Base-by-base conservation (phyloP, 1,140 invertebrate genomes). In the Tetramorium parvispinum region DNA sequence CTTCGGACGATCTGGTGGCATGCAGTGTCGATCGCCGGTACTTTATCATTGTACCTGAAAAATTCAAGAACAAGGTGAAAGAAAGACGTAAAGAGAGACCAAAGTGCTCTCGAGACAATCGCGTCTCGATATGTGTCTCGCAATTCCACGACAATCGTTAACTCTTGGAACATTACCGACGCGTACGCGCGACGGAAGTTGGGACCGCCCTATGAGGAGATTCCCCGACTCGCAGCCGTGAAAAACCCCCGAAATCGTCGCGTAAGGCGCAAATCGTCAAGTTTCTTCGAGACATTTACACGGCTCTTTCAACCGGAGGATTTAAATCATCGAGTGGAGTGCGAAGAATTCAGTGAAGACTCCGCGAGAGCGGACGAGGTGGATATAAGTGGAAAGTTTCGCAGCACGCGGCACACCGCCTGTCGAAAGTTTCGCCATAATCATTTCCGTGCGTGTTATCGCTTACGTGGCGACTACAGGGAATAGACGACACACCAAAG, bases 351-450 rank as follows among this genome's bases (percentile, higher is more conserved):
- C 10, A 32, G n/a, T n/a, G 76, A 61, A 57, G 37, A 43, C 16
- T 37, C 40, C 24, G 59, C 24, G 24, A 13, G 43, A 46, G 55
- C 18, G 43, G 76, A 70, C 55, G 68, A 76, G 55, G 13, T 37
- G 59, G 76, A 75, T 75, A 68, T 73, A 79, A 49, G 37, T 53
- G 59, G n/a, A 87, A 87, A 87, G 88, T 87, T 89, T 73, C 37
- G 57, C 43, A 21, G 66, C 70, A 75, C 79, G 53, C 37, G 66
- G 79, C 79, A 51, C 63, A n/a, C 24, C 53, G 40, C 79, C 66
- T 40, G 65, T 78, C 53, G 51, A 65, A 83, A 78, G 65, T 85
- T 91, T 86, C 32, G 40, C 53, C 61, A 53, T 79, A 68, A 70
- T 61, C 70, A 65, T 91, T 75, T 68, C 37, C 70, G 55, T 49